Percentiles rank a stretch among this genome's conserved stretches.
Conservation (phyloP, 2,797 vertebrate genomes). For the Argyrosomus regius region DNA sequence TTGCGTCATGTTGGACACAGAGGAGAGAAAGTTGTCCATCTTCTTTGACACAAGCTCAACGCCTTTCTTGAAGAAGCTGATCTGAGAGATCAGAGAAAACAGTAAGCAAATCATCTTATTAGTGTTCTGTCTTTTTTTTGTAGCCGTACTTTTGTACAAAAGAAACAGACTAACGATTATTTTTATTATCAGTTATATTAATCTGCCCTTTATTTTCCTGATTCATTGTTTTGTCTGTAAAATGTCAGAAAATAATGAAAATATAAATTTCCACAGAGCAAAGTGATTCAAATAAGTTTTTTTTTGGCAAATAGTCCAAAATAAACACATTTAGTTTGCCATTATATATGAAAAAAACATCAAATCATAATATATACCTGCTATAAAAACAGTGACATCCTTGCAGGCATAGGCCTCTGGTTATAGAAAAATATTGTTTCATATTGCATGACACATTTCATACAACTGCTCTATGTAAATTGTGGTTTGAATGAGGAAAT, state of each 20-base stretch:
- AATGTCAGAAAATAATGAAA: not conserved
- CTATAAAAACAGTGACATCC: not conserved
- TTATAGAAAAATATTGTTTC: not conserved
- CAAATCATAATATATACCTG: not conserved
- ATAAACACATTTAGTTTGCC: not conserved
- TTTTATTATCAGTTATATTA: not conserved
- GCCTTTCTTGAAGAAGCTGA: constrained; percentile 96
- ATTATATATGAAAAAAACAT: not conserved
- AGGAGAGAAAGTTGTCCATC: constrained; percentile 92
- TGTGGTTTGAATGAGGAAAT: not conserved
- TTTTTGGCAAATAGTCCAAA: not conserved
- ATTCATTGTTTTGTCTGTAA: not conserved
- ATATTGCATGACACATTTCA: not conserved
- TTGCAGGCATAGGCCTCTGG: not conserved
- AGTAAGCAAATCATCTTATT: not conserved
- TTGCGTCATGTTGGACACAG: constrained; percentile 91
- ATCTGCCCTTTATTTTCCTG: not conserved
- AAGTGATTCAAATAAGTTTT: not conserved
- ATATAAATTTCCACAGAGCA: not conserved
- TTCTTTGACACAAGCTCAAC: constrained; percentile 94
- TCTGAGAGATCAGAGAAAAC: constrained; percentile 82
- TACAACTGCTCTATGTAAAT: not conserved
- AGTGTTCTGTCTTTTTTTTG: not conserved
- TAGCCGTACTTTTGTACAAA: not conserved
- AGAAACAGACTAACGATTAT: no score